A percentile compares a stretch with the other conserved stretches of the same genome.
These are phyloP conservation scores for Anarrhichthys ocellatus DNA, from an alignment of 2,113 vertebrate species.

Conservation along the genomic window DNA sequence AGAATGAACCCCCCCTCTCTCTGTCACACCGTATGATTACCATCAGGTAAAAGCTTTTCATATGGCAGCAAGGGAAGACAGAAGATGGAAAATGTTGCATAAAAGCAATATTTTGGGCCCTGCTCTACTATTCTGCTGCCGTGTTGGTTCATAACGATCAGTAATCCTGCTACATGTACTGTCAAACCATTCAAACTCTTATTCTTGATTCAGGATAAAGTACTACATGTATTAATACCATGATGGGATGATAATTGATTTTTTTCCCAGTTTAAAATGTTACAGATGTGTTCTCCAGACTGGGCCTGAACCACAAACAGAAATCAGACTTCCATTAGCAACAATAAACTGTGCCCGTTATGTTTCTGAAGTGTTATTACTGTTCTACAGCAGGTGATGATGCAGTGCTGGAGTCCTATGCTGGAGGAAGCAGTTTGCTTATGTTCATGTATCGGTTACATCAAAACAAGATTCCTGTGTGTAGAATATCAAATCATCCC, in stretches of 20 bases:
- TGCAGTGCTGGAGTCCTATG: no score
- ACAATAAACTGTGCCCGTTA: not conserved
- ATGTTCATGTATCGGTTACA: not conserved
- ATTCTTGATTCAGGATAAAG: not conserved
- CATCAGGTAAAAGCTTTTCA: not conserved
- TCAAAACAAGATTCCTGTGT: not conserved
- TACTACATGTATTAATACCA: not conserved
- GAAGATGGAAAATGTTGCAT: not conserved
- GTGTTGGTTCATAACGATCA: not conserved
- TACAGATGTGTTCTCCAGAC: no score
- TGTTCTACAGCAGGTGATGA: not conserved
- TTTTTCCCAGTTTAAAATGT: not conserved
- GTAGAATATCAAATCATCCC: not conserved
- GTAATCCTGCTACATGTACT: not conserved
- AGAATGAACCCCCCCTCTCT: not conserved
- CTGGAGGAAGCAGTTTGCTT: not conserved
- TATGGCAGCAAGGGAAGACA: not conserved
- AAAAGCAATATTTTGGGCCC: not conserved
- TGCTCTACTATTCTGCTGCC: not conserved
- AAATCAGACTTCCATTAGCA: no score
- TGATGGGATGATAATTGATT: not conserved
- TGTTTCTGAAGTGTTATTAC: not conserved
- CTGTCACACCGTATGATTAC: not conserved
- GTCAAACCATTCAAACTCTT: not conserved
- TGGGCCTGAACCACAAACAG: not conserved